Base-by-base conservation (phyloP, 1,140 invertebrate species). In the Drosophila albomicans region DNA sequence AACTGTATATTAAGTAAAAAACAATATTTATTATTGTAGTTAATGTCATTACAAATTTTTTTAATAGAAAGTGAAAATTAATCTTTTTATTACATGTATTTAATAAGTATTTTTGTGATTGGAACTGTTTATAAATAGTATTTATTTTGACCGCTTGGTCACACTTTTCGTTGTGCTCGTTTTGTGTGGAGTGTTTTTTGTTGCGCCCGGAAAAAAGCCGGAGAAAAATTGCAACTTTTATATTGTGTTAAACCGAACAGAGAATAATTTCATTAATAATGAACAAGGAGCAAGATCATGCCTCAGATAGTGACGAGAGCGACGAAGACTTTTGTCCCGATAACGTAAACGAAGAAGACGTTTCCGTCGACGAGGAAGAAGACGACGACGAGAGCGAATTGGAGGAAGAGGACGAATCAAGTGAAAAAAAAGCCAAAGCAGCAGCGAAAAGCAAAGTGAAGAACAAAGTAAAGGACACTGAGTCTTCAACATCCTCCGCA, bases 241-340 rank as follows among this genome's bases (percentile, higher is more conserved):
- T 48, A n/a, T 20, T 49, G 52, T 30, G 11, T 68, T 30, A 51
- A 41, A 8, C 56, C 56, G 20, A 41, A 20, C 38, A 41, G 13
- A 58, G 51, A 59, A 15, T 75, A 43, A 43, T 35, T 25, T 15
- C 8, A 54, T 8, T 3, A 20, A 67, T 61, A 41, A 91, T 91
- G 90, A 76, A 81, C 16, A 75, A 80, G 43, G 72, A 81, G 10
- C 15, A 81, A n/a, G 75, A 81, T 35, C 74, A 81, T 38, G 65
- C 66, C 8, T 80, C 84, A 0, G 89, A 92, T 20, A 89, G 77
- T 25, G 90, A 89, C 78, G 65, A 88, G 75, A 94, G 92, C 80
- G 94, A 94, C 68, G 93, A 94, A 77, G 93, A 94, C 82, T 94
- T 94, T 71, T 91, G 90, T 56, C 91, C 93, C 41, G 84, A 90